A percentile compares a stretch with the other conserved stretches of the same genome.
Evolutionary conservation across 2,888 invertebrate genomes (phyloP).

Genomic region (Odontocerum albicorne): DNA sequence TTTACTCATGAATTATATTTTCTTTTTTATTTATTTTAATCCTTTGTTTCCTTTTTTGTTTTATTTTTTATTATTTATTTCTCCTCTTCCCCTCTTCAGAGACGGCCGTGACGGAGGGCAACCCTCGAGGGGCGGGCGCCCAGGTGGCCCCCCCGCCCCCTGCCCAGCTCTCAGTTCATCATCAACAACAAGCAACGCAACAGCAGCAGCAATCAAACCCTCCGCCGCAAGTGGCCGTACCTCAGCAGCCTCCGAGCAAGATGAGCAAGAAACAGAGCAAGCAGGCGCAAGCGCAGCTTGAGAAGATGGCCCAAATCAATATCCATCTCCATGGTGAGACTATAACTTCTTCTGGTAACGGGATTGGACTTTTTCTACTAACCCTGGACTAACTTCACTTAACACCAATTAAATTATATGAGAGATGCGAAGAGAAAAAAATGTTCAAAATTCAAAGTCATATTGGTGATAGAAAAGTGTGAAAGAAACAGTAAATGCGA

Average conservation of each 20-base stretch:
- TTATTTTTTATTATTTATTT: conserved; percentile 36
- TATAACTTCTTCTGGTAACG: too few species aligned
- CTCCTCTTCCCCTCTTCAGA: conserved; percentile 4
- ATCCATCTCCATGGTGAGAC: conserved; percentile 81
- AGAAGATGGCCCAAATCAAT: conserved; percentile 77
- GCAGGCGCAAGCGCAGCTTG: conserved; percentile 69
- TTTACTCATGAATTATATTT: background rate
- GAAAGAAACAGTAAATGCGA: too few species aligned
- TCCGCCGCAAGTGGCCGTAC: background rate
- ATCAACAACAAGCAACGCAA: too few species aligned
- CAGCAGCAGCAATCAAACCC: background rate
- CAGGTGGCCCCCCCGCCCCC: conserved; percentile 2
- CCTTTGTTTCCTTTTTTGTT: conserved; percentile 34
- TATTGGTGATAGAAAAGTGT: too few species aligned
- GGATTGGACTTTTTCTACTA: too few species aligned
- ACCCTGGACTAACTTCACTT: too few species aligned
- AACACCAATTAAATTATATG: too few species aligned
- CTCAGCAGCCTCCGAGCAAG: conserved; percentile 41
- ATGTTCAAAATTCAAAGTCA: too few species aligned
- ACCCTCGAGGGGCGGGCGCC: too few species aligned
- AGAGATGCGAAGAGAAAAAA: too few species aligned
- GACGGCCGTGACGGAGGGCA: background rate
- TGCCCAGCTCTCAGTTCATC: background rate
- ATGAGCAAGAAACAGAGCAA: conserved; percentile 68
- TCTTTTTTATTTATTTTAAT: conserved; percentile 28